Evolutionary conservation across 2,797 vertebrate genomes (phyloP).

Genomic region (Danio kyathit): DNA sequence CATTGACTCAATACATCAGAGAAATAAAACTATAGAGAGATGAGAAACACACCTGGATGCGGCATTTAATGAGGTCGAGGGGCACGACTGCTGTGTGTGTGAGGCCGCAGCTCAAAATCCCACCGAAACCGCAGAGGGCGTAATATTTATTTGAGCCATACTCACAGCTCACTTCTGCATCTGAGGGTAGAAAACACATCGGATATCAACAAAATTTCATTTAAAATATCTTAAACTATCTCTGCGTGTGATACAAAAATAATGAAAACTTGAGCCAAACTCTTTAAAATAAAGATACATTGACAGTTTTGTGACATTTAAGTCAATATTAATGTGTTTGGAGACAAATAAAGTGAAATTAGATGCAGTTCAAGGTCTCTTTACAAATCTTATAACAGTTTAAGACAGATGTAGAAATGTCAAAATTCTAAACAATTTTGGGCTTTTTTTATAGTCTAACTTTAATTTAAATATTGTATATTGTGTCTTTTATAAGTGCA

Average conservation of each 20-base stretch:
- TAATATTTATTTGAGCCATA: slow-evolving; percentile 85
- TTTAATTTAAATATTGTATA: background rate
- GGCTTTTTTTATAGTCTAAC: no score
- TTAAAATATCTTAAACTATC: background rate
- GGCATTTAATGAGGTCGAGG: slow-evolving; percentile 86
- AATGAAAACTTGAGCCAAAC: background rate
- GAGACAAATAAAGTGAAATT: background rate
- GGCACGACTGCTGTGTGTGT: slow-evolving; percentile 85
- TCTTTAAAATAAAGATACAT: background rate
- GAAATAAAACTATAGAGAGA: background rate
- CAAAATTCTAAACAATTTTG: background rate
- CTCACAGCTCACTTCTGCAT: slow-evolving; percentile 77
- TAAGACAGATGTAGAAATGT: background rate
- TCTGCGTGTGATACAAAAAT: background rate
- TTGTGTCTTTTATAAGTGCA: background rate
- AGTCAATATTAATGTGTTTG: background rate
- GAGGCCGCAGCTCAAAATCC: slow-evolving; percentile 85
- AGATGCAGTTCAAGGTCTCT: background rate
- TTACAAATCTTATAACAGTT: background rate
- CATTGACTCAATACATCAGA: no score
- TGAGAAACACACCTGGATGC: slow-evolving; percentile 74
- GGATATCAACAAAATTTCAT: background rate
- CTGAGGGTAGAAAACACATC: slow-evolving; percentile 60
- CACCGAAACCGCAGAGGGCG: slow-evolving; percentile 84
- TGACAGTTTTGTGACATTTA: no score